A percentile compares a stretch with the other conserved stretches of the same genome.
Evolutionary conservation across 2,113 vertebrate genomes (phyloP).

Genomic region (Pollimyrus isidori): DNA sequence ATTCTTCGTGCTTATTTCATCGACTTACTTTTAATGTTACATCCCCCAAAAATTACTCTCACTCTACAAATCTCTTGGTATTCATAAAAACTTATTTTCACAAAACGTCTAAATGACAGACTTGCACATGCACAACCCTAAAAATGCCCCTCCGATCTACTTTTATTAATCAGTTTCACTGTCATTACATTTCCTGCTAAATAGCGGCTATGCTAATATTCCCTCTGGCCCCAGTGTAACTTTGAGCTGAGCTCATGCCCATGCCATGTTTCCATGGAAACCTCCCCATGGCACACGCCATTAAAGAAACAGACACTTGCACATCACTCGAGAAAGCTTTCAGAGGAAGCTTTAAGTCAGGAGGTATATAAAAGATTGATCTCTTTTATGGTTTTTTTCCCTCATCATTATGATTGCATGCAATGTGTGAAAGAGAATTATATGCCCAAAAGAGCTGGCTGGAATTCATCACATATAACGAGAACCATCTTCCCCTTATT

Average conservation of each 20-base stretch:
- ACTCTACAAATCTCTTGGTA: neutral
- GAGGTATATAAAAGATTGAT: conserved; percentile 45
- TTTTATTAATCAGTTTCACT: conserved; percentile 49
- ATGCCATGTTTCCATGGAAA: conserved; percentile 59
- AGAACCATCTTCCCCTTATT: neutral
- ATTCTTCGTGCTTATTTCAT: neutral
- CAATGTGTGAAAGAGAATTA: neutral
- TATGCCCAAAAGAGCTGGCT: neutral
- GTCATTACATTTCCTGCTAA: conserved; percentile 55
- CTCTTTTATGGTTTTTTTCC: conserved; percentile 32
- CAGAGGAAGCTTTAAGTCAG: conserved; percentile 39
- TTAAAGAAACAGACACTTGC: conserved; percentile 56
- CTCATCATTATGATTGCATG: conserved; percentile 22
- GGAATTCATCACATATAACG: neutral
- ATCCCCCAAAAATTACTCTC: neutral
- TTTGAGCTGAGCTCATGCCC: conserved; percentile 49
- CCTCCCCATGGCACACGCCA: conserved; percentile 52
- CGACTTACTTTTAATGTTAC: neutral
- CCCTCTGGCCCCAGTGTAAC: conserved; percentile 44
- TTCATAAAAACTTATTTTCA: neutral
- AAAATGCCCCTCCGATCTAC: conserved; percentile 33
- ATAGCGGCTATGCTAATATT: conserved; percentile 40
- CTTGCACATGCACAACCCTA: neutral
- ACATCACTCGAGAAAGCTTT: conserved; percentile 50
- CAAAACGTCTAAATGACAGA: neutral